Conservation (phyloP, 2,113 vertebrate species). For the Xiphias gladius region DNA sequence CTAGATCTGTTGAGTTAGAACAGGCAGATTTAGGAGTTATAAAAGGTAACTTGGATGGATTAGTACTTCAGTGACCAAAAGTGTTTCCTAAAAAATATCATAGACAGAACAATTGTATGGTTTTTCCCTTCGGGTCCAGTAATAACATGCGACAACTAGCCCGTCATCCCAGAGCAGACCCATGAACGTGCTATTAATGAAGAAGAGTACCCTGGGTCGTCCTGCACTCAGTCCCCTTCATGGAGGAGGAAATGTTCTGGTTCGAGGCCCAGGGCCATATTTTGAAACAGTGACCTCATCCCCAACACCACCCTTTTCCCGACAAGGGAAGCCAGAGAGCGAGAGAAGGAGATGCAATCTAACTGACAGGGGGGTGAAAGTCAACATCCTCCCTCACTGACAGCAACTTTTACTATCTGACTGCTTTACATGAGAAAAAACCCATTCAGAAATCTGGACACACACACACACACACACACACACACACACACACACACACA, state of each 20-base stretch:
- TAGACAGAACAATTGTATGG: not conserved
- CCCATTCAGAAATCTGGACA: slow-evolving; percentile 54
- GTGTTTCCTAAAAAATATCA: not conserved
- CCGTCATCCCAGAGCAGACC: slow-evolving; percentile 14
- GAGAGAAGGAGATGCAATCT: slow-evolving; percentile 4
- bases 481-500: not conserved
- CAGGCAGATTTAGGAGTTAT: not conserved
- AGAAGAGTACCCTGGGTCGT: slow-evolving; percentile 6
- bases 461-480: slow-evolving; percentile 18
- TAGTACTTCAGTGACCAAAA: not conserved
- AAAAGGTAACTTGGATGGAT: not conserved
- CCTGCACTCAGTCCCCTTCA: slow-evolving; percentile 20
- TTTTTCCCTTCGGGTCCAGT: slow-evolving; percentile 18
- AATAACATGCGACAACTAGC: slow-evolving; percentile 49
- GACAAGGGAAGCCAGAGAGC: slow-evolving; percentile 55
- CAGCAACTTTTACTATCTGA: slow-evolving; percentile 48
- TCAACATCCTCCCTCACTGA: slow-evolving; percentile 53
- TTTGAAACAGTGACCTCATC: slow-evolving; percentile 81
- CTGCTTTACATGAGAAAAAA: slow-evolving; percentile 68
- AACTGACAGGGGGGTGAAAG: slow-evolving; percentile 41
- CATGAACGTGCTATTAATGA: slow-evolving; percentile 1
- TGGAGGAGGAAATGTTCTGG: slow-evolving; percentile 63
- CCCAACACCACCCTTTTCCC: slow-evolving; percentile 67
- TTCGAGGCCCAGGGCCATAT: slow-evolving; percentile 61
- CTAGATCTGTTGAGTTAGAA: not conserved